phyloP scores from a whole-genome alignment of 2,113 vertebrate genomes.

The Aramus guarauna region DNA sequence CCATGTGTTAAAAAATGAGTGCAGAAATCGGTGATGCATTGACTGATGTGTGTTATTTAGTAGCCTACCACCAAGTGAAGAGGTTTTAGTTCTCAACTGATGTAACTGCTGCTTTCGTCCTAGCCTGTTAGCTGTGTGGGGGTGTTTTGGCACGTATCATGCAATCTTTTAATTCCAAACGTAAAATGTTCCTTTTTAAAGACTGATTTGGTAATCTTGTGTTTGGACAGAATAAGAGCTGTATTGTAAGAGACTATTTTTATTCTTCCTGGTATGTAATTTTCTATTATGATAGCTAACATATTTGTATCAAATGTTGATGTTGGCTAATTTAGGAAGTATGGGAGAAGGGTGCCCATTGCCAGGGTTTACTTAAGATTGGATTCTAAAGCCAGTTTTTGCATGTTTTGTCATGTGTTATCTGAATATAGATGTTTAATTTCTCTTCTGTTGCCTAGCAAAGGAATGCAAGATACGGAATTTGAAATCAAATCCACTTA shows the following conservation, averaged over 20 bases:
- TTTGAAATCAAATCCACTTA: neutral
- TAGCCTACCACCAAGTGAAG: neutral
- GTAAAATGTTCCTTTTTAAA: neutral
- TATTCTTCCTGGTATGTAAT: neutral
- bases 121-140: neutral
- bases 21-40: neutral
- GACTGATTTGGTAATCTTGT: neutral
- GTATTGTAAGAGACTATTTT: constrained; percentile 23
- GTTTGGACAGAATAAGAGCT: neutral
- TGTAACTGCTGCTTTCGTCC: neutral
- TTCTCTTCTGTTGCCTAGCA: neutral
- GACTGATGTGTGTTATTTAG: neutral
- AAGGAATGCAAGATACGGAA: neutral
- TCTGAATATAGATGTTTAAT: neutral
- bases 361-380: neutral
- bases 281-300: neutral
- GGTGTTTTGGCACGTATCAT: neutral
- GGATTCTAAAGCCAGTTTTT: neutral
- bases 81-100: neutral
- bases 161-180: neutral
- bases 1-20: neutral
- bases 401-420: neutral
- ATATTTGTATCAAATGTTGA: neutral
- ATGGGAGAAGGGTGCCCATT: rapidly evolving
- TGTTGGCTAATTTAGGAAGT: neutral